These are phyloP conservation scores for Candoia aspera DNA, from an alignment of 2,113 vertebrate species.

Conservation along the genomic window DNA sequence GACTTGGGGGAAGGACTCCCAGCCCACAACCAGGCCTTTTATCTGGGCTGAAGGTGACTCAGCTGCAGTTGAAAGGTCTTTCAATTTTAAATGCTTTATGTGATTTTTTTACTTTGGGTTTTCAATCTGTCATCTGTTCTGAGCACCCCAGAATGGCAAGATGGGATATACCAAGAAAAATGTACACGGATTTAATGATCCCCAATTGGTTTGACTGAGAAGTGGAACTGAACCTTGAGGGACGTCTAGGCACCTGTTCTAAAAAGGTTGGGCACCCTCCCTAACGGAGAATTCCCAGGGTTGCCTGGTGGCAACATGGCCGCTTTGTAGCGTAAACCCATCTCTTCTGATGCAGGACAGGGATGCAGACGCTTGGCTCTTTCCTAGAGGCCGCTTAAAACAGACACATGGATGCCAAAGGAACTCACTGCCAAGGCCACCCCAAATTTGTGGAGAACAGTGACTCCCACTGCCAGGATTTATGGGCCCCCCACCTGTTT, in stretches of 20 bases:
- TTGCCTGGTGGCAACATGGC: neutral
- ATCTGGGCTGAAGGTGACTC: neutral
- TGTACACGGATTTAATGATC: neutral
- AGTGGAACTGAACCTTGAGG: neutral
- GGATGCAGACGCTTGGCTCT: neutral
- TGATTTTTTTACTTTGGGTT: neutral
- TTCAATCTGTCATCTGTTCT: neutral
- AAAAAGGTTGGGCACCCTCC: neutral
- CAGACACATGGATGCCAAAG: too few species aligned
- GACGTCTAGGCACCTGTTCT: neutral
- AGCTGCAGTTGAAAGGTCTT: neutral
- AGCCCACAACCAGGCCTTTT: neutral
- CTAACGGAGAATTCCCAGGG: neutral
- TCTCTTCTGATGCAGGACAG: neutral
- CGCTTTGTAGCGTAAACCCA: too few species aligned
- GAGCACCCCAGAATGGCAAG: neutral
- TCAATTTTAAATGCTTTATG: neutral
- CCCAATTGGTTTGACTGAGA: neutral
- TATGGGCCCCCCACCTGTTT: neutral
- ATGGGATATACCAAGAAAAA: neutral
- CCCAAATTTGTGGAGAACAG: conserved; percentile 9
- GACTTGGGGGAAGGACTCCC: neutral
- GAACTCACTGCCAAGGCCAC: too few species aligned
- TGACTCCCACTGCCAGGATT: neutral
- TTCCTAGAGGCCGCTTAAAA: neutral